A percentile compares a stretch with the other conserved stretches of the same genome.
Evolutionary conservation across 2,888 invertebrate species (phyloP).

Genomic region (Conops quadrifasciatus): DNA sequence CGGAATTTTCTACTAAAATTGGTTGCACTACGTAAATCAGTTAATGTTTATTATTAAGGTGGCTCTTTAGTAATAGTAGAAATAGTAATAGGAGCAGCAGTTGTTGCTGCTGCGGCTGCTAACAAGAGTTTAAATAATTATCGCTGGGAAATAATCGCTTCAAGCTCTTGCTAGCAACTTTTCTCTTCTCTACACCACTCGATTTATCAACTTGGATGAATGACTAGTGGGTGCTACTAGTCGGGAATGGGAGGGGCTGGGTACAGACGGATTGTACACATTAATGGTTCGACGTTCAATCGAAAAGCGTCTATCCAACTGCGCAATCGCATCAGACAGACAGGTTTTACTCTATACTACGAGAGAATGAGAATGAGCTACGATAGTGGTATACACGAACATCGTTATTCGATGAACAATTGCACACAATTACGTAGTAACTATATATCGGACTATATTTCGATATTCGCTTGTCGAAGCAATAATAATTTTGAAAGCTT

Average conservation of each 20-base stretch:
- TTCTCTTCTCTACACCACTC: neutral
- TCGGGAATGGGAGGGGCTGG: constrained; percentile 13
- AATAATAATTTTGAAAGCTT: constrained; percentile 44
- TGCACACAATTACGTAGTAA: too few species aligned
- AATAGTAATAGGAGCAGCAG: neutral
- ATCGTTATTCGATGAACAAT: constrained; percentile 36
- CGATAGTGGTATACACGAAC: constrained; percentile 22
- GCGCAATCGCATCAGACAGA: too few species aligned
- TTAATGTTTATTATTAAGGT: too few species aligned
- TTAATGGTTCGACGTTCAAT: constrained; percentile 66
- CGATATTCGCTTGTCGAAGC: constrained; percentile 32
- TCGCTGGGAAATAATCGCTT: constrained; percentile 3
- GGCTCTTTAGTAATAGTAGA: too few species aligned
- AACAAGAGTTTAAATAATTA: neutral
- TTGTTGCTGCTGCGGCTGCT: neutral
- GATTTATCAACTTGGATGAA: neutral
- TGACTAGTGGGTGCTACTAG: neutral
- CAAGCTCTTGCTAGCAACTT: constrained; percentile 33
- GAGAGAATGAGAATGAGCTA: too few species aligned
- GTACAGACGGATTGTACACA: constrained; percentile 59
- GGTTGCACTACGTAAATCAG: too few species aligned
- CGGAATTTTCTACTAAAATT: too few species aligned
- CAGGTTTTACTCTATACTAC: too few species aligned
- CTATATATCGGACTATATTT: too few species aligned
- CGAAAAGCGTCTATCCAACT: constrained; percentile 45